Base-by-base conservation (phyloP, 2,797 vertebrate species). In the Clarias fuscus region DNA sequence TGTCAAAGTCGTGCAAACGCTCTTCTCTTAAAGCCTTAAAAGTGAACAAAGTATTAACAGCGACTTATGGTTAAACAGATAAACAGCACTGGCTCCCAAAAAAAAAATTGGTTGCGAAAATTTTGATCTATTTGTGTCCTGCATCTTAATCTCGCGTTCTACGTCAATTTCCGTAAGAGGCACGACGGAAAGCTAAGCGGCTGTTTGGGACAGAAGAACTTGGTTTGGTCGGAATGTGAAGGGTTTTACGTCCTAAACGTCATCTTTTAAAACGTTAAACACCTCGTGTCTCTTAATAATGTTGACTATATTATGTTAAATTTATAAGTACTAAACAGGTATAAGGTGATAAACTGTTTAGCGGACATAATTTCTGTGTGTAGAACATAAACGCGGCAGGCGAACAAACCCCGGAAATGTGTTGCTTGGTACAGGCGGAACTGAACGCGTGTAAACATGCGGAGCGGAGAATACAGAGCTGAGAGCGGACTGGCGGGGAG, bases 321-420 rank as follows among this genome's bases (percentile, higher is more conserved):
- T 0, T 0, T 0, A 7, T 0, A 3, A 0, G 1, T 0, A 5
- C 0, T 5, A 17, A 13, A 20, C 1, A 20, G 2, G 30, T 5
- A 0, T 20, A 5, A 22, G 20, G 7, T 10, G 37, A 7, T 4
- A 4, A 22, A 65, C 6, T 62, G 20, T 5, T 27, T n/a, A 53
- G 7, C 5, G 6, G 15, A 48, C 15, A 7, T 3, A 0, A 22
- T 48, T 6, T 6, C 13, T 48, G 3, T 7, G 18, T 67, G 20
- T 53, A 0, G 48, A 53, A 53, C 11, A 53, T 0, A 53, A 53
- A 13, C 48, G 11, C 48, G 13, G 20, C 5, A 1, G 53, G 43
- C 6, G 0, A 43, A 22, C 18, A 2, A 0, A 22, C 80, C 80
- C 80, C 64, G 62, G 43, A 56, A 30, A 22, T 82, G 24, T 53